Evolutionary conservation across 2,797 vertebrate species (phyloP).

Genomic region (Trachurus trachurus): DNA sequence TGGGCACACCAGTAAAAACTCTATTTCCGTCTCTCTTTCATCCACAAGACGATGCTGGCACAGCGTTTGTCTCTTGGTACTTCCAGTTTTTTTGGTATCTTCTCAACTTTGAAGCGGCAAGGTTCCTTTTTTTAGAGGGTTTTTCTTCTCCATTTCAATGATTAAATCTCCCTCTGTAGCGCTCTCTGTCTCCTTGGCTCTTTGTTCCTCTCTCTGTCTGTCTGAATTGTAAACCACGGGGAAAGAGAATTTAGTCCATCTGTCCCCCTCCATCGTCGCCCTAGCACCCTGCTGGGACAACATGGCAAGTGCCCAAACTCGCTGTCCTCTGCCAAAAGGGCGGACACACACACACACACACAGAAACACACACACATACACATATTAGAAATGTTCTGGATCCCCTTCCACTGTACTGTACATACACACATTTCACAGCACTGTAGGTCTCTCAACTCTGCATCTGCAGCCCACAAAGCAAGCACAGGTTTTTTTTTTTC

Average conservation of each 20-base stretch:
- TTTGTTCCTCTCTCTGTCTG: slow-evolving; percentile 69
- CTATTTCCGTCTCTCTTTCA: slow-evolving; percentile 74
- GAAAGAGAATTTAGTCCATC: slow-evolving; percentile 81
- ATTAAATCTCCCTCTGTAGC: slow-evolving; percentile 71
- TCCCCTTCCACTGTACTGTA: slow-evolving; percentile 10
- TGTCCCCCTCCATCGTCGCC: slow-evolving; percentile 78
- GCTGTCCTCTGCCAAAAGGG: slow-evolving; percentile 68
- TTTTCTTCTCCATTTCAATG: slow-evolving; percentile 77
- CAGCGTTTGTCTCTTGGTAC: slow-evolving; percentile 68
- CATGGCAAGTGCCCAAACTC: slow-evolving; percentile 73
- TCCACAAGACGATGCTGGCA: slow-evolving; percentile 68
- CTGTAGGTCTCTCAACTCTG: slow-evolving; percentile 25
- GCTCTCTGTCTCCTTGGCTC: slow-evolving; percentile 59
- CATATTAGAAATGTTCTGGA: slow-evolving; percentile 36
- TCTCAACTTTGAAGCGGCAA: slow-evolving; percentile 67
- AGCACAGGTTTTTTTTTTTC: slow-evolving; percentile 14
- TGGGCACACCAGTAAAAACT: slow-evolving; percentile 59
- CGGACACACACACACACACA: slow-evolving; percentile 26
- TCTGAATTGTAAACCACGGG: slow-evolving; percentile 76
- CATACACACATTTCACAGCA: neutral
- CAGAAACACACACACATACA: slow-evolving; percentile 30
- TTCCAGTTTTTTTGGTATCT: slow-evolving; percentile 69
- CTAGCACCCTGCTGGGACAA: slow-evolving; percentile 74
- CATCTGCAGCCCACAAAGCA: slow-evolving; percentile 27
- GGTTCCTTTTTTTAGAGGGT: slow-evolving; percentile 62